A percentile compares a stretch with the other conserved stretches of the same genome.
These are phyloP conservation scores for Esox masquinongy DNA, from an alignment of 2,797 vertebrate genomes.

Conservation along the genomic window DNA sequence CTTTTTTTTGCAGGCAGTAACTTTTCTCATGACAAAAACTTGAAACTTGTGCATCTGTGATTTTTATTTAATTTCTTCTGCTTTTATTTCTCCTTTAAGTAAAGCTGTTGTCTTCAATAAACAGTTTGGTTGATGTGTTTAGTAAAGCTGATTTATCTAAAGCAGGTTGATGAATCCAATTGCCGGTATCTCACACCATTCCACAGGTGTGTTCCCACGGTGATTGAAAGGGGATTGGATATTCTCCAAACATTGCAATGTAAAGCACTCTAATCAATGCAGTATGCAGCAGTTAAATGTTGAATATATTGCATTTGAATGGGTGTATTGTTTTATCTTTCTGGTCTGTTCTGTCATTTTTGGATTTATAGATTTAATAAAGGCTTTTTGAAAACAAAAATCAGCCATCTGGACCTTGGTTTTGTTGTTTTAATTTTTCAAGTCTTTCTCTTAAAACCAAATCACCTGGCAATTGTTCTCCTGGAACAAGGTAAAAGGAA, in stretches of 20 bases:
- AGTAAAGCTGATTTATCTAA: background rate
- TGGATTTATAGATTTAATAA: conserved; percentile 65
- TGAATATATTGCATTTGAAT: conserved; percentile 44
- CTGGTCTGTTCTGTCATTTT: conserved; percentile 35
- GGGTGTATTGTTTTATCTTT: conserved; percentile 51
- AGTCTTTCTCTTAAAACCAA: background rate
- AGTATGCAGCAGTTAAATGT: conserved; percentile 34
- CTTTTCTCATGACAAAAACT: conserved; percentile 44
- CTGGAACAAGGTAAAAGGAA: background rate
- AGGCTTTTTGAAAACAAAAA: conserved; percentile 45
- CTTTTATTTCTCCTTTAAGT: background rate
- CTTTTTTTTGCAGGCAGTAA: conserved; percentile 31
- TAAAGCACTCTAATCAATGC: conserved; percentile 39
- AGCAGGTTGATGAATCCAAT: conserved; percentile 12
- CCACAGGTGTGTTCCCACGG: background rate
- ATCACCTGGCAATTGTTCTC: background rate
- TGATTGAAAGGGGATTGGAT: conserved; percentile 11
- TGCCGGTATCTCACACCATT: background rate
- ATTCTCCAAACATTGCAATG: conserved; percentile 19
- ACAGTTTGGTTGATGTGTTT: conserved; percentile 10
- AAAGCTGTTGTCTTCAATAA: conserved; percentile 14
- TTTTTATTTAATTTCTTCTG: conserved; percentile 23
- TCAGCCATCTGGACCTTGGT: background rate
- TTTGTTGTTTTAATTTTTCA: background rate
- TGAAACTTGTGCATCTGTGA: conserved; percentile 37